Evolutionary conservation across 2,797 vertebrate genomes (phyloP).

Genomic region (Peromyscus aztecus): DNA sequence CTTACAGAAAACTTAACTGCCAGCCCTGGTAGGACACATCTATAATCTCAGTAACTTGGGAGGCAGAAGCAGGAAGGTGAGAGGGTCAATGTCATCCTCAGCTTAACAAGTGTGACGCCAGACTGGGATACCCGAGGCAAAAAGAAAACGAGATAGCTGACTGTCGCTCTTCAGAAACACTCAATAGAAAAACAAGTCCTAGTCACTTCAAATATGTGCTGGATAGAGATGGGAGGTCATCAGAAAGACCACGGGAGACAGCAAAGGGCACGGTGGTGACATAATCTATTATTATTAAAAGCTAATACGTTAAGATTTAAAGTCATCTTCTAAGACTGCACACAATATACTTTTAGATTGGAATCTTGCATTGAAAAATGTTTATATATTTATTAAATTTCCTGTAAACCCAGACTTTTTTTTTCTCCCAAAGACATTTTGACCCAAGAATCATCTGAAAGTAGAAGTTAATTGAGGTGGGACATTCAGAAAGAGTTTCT

Average conservation of each 20-base stretch:
- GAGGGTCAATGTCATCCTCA: not conserved
- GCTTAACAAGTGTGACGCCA: not conserved
- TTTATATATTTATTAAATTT: slow-evolving; percentile 24
- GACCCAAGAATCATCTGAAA: not conserved
- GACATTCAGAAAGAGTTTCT: not conserved
- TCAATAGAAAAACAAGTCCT: not conserved
- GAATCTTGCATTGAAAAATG: not conserved
- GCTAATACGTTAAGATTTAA: not conserved
- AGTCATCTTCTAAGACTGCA: not conserved
- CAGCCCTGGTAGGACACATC: not conserved
- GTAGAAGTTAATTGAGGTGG: not conserved
- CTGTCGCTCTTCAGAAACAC: not conserved
- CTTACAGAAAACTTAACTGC: not conserved
- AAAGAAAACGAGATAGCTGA: not conserved
- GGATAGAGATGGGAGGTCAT: not conserved
- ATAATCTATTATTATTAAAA: not conserved
- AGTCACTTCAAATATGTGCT: not conserved
- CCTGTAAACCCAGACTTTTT: not conserved
- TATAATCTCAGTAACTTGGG: not conserved
- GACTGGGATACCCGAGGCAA: not conserved
- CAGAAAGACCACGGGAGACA: not conserved
- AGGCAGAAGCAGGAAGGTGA: not conserved
- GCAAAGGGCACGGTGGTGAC: not conserved
- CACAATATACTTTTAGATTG: not conserved
- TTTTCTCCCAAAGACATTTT: not conserved